Evolutionary conservation across 2,113 vertebrate species (phyloP), one percentile per base, ranked within the genome.

Genomic region (Pelvicachromis taeniatus): DNA sequence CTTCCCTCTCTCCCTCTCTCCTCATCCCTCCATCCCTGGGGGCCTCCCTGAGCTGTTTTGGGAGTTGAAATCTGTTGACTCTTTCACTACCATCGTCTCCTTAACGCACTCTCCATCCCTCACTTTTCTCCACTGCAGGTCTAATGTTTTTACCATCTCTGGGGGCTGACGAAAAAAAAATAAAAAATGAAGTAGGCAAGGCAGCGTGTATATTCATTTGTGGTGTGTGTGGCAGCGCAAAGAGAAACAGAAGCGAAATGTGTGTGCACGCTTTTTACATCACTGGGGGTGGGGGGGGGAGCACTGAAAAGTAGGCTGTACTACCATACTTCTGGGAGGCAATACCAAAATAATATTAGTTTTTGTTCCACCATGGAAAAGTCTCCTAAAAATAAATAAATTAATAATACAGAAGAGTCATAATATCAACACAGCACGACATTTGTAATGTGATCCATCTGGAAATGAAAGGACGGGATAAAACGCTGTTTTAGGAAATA

Each of bases 21-120:
- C 93, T 88, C 90, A 91, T 91, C 91, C 87, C 91, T 92, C 81
- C 75, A 61, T 94, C 94, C 95, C 95, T 45, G 29, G 92, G 90
- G 94, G 82, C 78, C 85, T 86, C 86, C 86, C 88, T 55, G 78
- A 83, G 94, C 92, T 77, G 88, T 93, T 94, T 93, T 85, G 94
- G 94, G 93, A 95, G 81, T 92, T 93, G 89, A 94, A 95, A 95
- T 94, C 93, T 95, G 95, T 96, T 95, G 95, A 94, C 93, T 95
- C 92, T 68, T 94, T 94, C 92, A 70, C 91, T 91, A 78, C 94
- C 93, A 91, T 90, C 87, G 91, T 88, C 87, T 80, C 90, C 90
- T 88, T 89, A 93, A 89, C 85, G 53, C 89, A 86, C 86, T 92
- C 90, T 84, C 90, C 85, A 85, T 91, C 88, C 85, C 81, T 86